Evolutionary conservation across 2,797 vertebrate species (phyloP).

Genomic region (Poeciliopsis infans): DNA sequence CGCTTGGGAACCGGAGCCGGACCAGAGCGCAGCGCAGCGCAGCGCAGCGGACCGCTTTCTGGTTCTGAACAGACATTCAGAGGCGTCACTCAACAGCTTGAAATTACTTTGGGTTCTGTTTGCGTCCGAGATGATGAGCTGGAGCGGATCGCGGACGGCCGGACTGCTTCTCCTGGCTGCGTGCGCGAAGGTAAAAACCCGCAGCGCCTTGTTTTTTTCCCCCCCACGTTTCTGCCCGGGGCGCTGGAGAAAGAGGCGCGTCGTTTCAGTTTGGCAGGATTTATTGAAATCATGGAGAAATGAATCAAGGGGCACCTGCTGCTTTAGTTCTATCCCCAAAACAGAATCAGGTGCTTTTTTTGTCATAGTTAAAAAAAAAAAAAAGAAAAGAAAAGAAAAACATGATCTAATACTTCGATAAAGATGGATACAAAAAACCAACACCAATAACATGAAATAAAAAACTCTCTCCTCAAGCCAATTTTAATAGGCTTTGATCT

Average conservation of each 20-base stretch:
- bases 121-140: slow-evolving; percentile 71
- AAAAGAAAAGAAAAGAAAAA: background rate
- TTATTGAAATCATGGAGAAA: background rate
- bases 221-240: background rate
- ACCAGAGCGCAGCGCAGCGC: slow-evolving; percentile 10
- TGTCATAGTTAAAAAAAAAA: background rate
- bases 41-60: slow-evolving; percentile 38
- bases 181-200: slow-evolving; percentile 60
- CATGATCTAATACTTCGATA: background rate
- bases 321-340: background rate
- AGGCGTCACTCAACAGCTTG: slow-evolving; percentile 17
- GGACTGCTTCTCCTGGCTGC: slow-evolving; percentile 64
- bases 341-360: background rate
- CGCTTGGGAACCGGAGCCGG: slow-evolving; percentile 38
- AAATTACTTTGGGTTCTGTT: slow-evolving; percentile 23
- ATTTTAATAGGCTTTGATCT: no score
- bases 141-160: slow-evolving; percentile 41
- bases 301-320: slow-evolving; percentile 23
- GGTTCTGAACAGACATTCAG: slow-evolving; percentile 19
- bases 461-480: no score
- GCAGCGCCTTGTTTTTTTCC: background rate
- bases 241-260: slow-evolving; percentile 19
- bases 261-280: slow-evolving; percentile 1
- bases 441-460: no score
- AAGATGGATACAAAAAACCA: background rate